Conservation (phyloP, 2,113 vertebrate genomes). For the Pteropus alecto region DNA sequence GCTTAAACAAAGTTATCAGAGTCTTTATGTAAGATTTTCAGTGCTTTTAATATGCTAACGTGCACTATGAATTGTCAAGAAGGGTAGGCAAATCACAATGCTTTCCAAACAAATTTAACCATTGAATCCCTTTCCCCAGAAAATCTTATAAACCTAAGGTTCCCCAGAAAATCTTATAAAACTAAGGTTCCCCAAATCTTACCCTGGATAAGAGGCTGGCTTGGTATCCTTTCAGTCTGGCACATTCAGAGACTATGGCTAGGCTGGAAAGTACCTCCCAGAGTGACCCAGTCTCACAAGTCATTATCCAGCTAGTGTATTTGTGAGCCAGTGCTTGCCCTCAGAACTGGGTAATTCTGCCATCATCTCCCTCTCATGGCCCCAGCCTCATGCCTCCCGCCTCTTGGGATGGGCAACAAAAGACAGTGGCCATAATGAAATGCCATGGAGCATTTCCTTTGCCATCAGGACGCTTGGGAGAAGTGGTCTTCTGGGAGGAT, state of each 20-base stretch:
- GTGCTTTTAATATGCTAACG: not conserved
- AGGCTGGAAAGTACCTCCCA: not conserved
- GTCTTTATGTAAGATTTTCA: not conserved
- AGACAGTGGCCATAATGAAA: not conserved
- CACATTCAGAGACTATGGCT: not conserved
- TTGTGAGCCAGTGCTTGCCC: not conserved
- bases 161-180: not conserved
- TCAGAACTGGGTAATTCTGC: not conserved
- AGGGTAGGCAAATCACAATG: not conserved
- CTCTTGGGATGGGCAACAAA: not conserved
- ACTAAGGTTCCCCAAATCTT: not conserved
- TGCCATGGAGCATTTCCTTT: not conserved
- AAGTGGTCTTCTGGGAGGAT: not conserved
- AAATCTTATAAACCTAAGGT: not conserved
- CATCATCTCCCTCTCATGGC: not conserved
- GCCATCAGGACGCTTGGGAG: not conserved
- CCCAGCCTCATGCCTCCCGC: too few species aligned
- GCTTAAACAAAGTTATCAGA: not conserved
- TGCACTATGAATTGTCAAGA: not conserved
- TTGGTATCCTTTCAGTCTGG: not conserved
- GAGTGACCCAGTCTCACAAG: not conserved
- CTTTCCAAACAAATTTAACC: not conserved
- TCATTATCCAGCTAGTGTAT: not conserved
- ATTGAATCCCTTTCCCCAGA: not conserved
- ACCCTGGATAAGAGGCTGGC: not conserved